phyloP scores from a whole-genome alignment of 1,140 invertebrate genomes.

The Heliconius eleuchia region DNA sequence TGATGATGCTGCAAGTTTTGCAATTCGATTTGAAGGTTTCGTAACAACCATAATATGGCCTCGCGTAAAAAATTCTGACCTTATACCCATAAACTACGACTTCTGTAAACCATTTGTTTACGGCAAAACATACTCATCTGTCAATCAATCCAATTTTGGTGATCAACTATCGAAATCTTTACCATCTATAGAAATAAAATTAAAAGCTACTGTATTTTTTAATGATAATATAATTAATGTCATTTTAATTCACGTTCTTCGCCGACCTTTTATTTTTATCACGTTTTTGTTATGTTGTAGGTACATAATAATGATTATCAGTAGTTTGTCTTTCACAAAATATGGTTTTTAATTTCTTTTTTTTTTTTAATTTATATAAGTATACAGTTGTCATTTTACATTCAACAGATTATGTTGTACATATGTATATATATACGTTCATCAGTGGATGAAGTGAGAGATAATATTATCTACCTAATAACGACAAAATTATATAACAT shows the following conservation, averaged over 20 bases:
- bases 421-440: constrained; percentile 31
- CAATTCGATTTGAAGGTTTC: constrained; percentile 23
- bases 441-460: constrained; percentile 47
- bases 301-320: not conserved
- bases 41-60: constrained; percentile 6
- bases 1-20: constrained; percentile 3
- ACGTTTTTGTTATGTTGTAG: not conserved
- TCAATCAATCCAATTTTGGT: constrained; percentile 70
- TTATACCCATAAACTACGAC: constrained; percentile 49
- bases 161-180: constrained; percentile 59
- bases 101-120: constrained; percentile 56
- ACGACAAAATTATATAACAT: constrained; percentile 68
- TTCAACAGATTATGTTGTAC: not conserved
- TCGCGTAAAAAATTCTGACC: constrained; percentile 31
- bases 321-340: not conserved
- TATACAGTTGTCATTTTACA: not conserved
- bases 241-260: constrained; percentile 42
- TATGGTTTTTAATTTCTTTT: not conserved
- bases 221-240: constrained; percentile 46
- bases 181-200: constrained; percentile 58
- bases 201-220: constrained; percentile 34
- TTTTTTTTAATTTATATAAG: not conserved
- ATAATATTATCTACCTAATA: constrained; percentile 67
- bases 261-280: constrained; percentile 36
- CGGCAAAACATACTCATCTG: constrained; percentile 59